Evolutionary conservation across 1,140 invertebrate genomes (phyloP).

Genomic region (Triops cancriformis): DNA sequence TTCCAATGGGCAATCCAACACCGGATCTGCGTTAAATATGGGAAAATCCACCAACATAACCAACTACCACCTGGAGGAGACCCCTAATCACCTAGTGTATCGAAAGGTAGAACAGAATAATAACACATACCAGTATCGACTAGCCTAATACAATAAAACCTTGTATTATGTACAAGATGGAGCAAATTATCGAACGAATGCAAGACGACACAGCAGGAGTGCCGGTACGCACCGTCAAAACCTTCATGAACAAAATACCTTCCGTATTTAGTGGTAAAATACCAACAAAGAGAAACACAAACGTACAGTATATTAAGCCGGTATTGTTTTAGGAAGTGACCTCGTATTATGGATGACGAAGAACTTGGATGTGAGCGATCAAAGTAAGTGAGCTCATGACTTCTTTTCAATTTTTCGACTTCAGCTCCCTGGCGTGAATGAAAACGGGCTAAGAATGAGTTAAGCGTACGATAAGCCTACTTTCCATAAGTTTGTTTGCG

Average conservation of each 20-base stretch:
- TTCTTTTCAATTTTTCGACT: background rate
- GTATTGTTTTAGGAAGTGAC: constrained; percentile 61
- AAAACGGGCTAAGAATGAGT: background rate
- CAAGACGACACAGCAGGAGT: constrained; percentile 88
- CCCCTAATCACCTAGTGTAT: constrained; percentile 54
- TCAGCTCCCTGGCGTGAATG: background rate
- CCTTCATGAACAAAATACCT: constrained; percentile 97
- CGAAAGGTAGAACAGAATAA: constrained; percentile 43
- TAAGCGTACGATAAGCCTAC: too few species aligned
- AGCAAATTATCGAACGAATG: constrained; percentile 91
- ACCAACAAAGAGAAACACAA: background rate
- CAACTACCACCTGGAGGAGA: constrained; percentile 40
- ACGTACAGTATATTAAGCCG: background rate
- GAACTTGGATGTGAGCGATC: constrained; percentile 85
- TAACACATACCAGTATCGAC: background rate
- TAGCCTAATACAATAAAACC: constrained; percentile 5
- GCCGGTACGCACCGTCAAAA: constrained; percentile 94
- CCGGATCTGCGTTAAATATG: constrained; percentile 30
- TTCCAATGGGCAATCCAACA: constrained; percentile 31
- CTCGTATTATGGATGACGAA: constrained; percentile 88
- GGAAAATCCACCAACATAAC: constrained; percentile 26
- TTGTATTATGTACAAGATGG: constrained; percentile 66
- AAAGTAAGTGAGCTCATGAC: constrained; percentile 45
- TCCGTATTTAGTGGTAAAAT: constrained; percentile 77
- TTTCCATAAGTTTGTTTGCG: too few species aligned